Evolutionary conservation across 2,888 invertebrate genomes (phyloP), one percentile per base, ranked within the genome.

Genomic region (Drosophila emarginata): DNA sequence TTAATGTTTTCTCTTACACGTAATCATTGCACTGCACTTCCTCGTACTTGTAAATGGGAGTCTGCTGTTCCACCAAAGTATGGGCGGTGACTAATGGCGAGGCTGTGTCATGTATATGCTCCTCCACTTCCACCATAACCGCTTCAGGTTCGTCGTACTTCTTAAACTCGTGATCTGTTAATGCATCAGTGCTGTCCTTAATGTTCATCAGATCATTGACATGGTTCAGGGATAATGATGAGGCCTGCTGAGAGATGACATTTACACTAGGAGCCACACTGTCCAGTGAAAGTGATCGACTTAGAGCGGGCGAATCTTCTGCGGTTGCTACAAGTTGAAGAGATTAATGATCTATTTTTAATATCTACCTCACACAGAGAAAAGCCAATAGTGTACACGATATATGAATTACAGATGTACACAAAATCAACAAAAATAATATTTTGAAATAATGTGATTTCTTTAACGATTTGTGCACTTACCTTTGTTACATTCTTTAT

Each of bases 81-180:
- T 94, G 93, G 4, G 94, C 93, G 0, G 95, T 94, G 56, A 94
- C 92, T 62, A 96, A 91, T 0, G 95, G 95, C 6, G 95, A 95
- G 0, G 96, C 96, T 0, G 96, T 96, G 91, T 96, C 96, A 53
- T 95, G 94, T 62, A 95, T 95, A 63, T 96, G 95, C 78, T 95
- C 96, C 90, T 96, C 96, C 3, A 96, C 95, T 88, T 96, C 96
- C 0, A 96, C 96, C 67, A 96, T 93, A 1, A 96, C 93, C 0
- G 96, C 96, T 78, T 95, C 95, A 0, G 96, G 95, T 50, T 91
- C 89, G 6, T 91, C 91, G 66, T 77, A 89, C 40, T 89, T 89
- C 64, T 91, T 91, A 11, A 88, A 85, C 60, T 91, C 91, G 9
- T 82, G 86, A 61, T 90, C 91, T 9, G 80, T 72, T n/a, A 89